Evolutionary conservation across 2,113 vertebrate species (phyloP).

Genomic region (Mobula hypostoma): DNA sequence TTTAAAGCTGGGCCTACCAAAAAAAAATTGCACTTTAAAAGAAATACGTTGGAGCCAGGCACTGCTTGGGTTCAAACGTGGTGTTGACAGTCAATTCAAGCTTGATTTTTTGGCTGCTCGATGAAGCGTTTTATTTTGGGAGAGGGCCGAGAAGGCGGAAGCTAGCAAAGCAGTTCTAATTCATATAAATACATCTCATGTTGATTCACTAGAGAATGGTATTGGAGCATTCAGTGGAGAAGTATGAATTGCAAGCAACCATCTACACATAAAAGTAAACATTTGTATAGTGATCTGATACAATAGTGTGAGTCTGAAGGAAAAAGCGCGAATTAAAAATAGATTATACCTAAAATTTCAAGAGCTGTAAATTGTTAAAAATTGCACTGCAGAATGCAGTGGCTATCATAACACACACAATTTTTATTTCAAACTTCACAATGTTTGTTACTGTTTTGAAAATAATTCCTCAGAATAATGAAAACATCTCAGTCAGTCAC

Average conservation of each 20-base stretch:
- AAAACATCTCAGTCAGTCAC: neutral
- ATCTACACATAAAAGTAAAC: neutral
- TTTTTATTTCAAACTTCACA: neutral
- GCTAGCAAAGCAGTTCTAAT: neutral
- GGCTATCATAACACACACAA: neutral
- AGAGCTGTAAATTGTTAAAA: neutral
- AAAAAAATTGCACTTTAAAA: neutral
- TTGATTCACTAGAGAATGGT: neutral
- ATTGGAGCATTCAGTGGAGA: neutral
- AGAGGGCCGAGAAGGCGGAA: neutral
- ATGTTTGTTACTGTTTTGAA: neutral
- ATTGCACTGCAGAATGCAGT: neutral
- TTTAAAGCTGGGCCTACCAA: neutral
- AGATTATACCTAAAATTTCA: neutral
- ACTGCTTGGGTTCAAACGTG: neutral
- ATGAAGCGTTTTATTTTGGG: conserved; percentile 7
- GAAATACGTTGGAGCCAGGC: neutral
- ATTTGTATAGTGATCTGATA: neutral
- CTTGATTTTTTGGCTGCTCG: neutral
- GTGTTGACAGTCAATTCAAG: neutral
- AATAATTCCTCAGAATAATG: neutral
- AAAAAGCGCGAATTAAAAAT: neutral
- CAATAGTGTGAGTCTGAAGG: neutral
- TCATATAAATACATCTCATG: neutral
- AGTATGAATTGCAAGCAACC: neutral